A percentile compares a stretch with the other conserved stretches of the same genome.
phyloP scores from a whole-genome alignment of 2,113 vertebrate genomes.

The Dicerorhinus sumatrensis region DNA sequence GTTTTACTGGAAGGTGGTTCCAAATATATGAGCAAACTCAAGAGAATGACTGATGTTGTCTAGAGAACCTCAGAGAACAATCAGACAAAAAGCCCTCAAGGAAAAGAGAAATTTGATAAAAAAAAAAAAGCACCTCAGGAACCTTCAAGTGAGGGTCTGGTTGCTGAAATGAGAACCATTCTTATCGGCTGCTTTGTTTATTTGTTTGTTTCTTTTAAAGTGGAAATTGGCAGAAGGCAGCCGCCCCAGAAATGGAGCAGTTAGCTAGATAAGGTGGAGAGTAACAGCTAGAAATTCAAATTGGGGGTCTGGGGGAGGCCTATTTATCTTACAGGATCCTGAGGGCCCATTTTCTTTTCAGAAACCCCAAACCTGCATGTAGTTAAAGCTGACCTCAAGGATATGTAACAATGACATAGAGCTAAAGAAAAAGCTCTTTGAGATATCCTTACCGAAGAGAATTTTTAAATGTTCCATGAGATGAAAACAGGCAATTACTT shows the following conservation, averaged over 20 bases:
- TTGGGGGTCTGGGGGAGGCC: fast-evolving
- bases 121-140: background rate
- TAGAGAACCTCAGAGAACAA: background rate
- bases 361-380: background rate
- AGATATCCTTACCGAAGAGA: background rate
- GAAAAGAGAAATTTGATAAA: background rate
- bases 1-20: background rate
- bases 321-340: background rate
- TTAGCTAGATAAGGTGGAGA: background rate
- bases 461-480: background rate
- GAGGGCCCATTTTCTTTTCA: background rate
- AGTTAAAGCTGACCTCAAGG: background rate
- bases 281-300: background rate
- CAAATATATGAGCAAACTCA: background rate
- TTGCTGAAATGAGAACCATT: background rate
- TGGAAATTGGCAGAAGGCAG: background rate
- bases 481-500: background rate
- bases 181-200: background rate
- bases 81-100: background rate
- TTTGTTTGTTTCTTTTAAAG: background rate
- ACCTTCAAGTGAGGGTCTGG: background rate
- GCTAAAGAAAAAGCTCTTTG: background rate
- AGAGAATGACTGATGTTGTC: background rate
- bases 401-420: background rate
- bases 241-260: background rate